Conservation (phyloP, 1,140 invertebrate species). For the Telenomus remus region DNA sequence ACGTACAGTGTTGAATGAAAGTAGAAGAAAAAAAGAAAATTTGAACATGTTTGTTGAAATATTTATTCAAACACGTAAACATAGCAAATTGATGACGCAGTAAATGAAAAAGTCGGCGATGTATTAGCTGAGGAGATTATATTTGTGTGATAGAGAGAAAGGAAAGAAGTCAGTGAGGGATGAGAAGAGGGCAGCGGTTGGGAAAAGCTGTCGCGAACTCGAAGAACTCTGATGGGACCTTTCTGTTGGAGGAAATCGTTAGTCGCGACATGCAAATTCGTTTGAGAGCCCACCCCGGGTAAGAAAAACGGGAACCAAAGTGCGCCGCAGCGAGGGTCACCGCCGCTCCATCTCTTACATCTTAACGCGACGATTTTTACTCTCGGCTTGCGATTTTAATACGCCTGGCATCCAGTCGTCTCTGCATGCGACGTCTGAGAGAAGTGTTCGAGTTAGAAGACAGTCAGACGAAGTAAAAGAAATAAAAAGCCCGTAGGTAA, state of each 20-base stretch:
- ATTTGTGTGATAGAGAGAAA: conserved; percentile 37
- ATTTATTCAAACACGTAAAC: conserved; percentile 14
- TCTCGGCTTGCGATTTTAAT: conserved; percentile 57
- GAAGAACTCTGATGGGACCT: conserved; percentile 59
- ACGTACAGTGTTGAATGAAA: too few species aligned
- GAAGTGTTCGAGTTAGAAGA: conserved; percentile 36
- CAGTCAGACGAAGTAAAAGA: conserved; percentile 29
- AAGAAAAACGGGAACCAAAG: conserved; percentile 52
- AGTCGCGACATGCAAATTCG: conserved; percentile 64
- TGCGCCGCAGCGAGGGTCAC: conserved; percentile 26
- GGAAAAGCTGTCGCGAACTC: conserved; percentile 49
- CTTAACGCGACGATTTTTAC: conserved; percentile 47
- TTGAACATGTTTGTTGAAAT: too few species aligned
- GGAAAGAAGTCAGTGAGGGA: neutral
- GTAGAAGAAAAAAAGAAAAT: conserved; percentile 26
- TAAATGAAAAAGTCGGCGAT: conserved; percentile 25
- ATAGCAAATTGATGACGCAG: conserved; percentile 8
- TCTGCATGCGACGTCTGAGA: conserved; percentile 55
- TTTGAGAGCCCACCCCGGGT: conserved; percentile 53
- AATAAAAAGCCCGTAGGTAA: neutral
- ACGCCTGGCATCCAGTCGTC: conserved; percentile 52
- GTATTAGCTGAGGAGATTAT: conserved; percentile 30
- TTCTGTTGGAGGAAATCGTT: conserved; percentile 64
- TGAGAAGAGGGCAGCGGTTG: conserved; percentile 14
- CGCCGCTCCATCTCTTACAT: conserved; percentile 22